These are phyloP conservation scores for Campoplex capitator DNA, from an alignment of 2,888 invertebrate species.

Conservation along the genomic window DNA sequence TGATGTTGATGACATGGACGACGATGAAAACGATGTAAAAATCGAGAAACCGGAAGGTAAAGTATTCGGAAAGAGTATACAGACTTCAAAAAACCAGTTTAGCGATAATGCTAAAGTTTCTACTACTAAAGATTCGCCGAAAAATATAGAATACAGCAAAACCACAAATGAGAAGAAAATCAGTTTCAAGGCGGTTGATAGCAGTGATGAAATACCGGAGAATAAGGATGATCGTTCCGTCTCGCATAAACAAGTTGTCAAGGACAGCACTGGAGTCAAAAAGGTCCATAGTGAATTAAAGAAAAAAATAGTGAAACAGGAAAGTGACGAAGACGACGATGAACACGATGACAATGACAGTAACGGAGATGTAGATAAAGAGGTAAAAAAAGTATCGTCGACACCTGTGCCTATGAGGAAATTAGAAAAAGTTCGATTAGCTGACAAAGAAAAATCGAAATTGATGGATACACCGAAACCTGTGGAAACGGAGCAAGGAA, in stretches of 20 bases:
- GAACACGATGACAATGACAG: constrained; percentile 30
- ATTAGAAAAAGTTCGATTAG: constrained; percentile 78
- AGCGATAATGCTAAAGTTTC: constrained; percentile 3
- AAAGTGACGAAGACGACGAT: constrained; percentile 9
- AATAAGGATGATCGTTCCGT: constrained; percentile 12
- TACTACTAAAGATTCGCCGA: constrained; percentile 19
- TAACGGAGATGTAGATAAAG: constrained; percentile 49
- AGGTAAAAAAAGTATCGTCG: constrained; percentile 55
- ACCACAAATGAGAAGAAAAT: constrained; percentile 26
- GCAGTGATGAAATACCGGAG: constrained; percentile 26
- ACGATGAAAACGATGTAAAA: background rate
- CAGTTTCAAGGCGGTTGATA: background rate
- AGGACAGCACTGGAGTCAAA: background rate
- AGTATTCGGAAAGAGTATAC: constrained; percentile 44
- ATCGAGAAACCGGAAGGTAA: constrained; percentile 57
- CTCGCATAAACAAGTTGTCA: constrained; percentile 15
- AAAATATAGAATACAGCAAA: constrained; percentile 3
- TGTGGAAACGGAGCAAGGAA: constrained; percentile 7
- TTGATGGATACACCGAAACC: constrained; percentile 61
- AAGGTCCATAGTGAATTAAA: constrained; percentile 39
- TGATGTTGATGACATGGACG: constrained; percentile 66
- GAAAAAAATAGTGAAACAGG: constrained; percentile 37
- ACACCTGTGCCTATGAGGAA: constrained; percentile 68
- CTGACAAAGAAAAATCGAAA: constrained; percentile 77
- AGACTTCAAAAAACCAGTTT: background rate